Evolutionary conservation across 2,113 vertebrate species (phyloP).

Genomic region (Neomonachus schauinslandi): DNA sequence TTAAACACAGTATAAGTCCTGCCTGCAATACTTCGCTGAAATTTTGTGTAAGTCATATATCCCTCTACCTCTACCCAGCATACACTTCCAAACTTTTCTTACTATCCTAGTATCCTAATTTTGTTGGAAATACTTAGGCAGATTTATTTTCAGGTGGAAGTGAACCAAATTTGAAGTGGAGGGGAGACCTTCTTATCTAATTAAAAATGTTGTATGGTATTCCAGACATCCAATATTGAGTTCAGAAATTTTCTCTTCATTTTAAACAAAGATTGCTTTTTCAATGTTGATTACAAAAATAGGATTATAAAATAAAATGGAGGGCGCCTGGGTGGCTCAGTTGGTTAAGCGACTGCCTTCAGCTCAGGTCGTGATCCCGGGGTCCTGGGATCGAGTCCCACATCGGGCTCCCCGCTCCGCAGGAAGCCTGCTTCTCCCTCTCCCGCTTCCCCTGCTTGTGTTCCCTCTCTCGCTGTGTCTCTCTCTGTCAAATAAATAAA

Average conservation of each 20-base stretch:
- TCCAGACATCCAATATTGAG: not conserved
- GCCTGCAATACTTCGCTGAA: not conserved
- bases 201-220: slow-evolving; percentile 5
- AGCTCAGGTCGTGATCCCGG: too few relatives aligned
- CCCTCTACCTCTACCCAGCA: not conserved
- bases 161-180: slow-evolving; percentile 31
- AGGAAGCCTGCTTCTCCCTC: too few relatives aligned
- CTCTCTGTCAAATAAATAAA: too few relatives aligned
- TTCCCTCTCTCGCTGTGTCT: too few relatives aligned
- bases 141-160: slow-evolving; percentile 51
- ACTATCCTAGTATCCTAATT: not conserved
- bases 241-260: slow-evolving; percentile 41
- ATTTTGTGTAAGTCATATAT: not conserved
- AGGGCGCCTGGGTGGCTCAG: too few relatives aligned
- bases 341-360: too few relatives aligned
- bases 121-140: not conserved
- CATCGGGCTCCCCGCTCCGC: too few relatives aligned
- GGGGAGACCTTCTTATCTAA: not conserved
- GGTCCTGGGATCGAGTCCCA: too few relatives aligned
- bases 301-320: slow-evolving; percentile 51
- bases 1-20: not conserved
- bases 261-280: slow-evolving; percentile 40
- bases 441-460: too few relatives aligned
- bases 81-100: not conserved
- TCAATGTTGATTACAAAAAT: slow-evolving; percentile 36